Conservation (phyloP, 2,113 vertebrate species). For the Junco hyemalis region DNA sequence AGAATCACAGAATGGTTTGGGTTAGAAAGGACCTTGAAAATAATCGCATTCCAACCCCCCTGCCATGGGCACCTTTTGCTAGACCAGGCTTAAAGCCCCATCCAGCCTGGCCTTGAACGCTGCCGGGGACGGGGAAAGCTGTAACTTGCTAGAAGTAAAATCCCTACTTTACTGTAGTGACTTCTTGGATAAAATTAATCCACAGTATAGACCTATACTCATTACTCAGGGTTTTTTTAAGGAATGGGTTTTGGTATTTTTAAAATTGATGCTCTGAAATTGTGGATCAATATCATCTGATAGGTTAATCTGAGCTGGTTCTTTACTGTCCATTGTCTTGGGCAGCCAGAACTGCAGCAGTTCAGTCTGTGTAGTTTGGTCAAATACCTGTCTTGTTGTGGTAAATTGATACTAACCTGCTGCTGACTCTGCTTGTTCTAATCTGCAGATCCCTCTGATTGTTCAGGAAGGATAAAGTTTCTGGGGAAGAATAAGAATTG, state of each 20-base stretch:
- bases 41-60: neutral
- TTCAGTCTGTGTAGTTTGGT: neutral
- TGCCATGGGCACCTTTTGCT: neutral
- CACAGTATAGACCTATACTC: neutral
- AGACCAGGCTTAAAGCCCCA: neutral
- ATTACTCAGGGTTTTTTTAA: neutral
- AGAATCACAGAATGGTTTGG: neutral
- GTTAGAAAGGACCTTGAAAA: neutral
- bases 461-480: neutral
- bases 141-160: neutral
- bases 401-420: neutral
- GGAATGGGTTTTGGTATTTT: rapidly evolving
- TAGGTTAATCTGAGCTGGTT: neutral
- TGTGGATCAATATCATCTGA: neutral
- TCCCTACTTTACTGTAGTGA: neutral
- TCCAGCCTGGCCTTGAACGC: neutral
- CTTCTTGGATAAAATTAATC: neutral
- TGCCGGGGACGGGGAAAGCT: neutral
- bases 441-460: neutral
- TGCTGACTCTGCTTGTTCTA: neutral
- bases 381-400: neutral
- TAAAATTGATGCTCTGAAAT: neutral
- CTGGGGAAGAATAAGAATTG: neutral
- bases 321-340: neutral
- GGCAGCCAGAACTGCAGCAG: neutral